Base-by-base conservation (phyloP, 1,140 invertebrate species). In the Mya arenaria region DNA sequence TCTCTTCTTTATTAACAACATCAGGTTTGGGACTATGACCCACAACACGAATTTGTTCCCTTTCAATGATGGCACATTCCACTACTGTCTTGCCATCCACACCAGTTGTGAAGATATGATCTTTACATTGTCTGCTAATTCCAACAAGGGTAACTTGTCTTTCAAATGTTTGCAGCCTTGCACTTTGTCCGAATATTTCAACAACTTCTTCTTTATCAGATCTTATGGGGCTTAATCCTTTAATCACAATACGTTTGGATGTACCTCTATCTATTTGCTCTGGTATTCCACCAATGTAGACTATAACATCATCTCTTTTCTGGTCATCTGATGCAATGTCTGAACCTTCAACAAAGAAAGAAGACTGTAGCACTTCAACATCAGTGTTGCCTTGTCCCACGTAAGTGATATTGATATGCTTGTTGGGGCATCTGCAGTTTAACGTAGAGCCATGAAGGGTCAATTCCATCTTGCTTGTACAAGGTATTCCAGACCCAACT, bases 31-130 rank as follows among this genome's bases (percentile, higher is more conserved):
- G 28, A 13, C 8, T 4, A 4, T 71, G 23, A 6, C 13, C 28
- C 36, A n/a, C 19, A 55, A 32, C 44, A n/a, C 13, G 30, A 52
- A 28, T 23, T 1, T 55, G 23, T 36, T 52, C 68, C 52, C 32
- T 55, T 17, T 44, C 68, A 25, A 28, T 71, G 32, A 71, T 56
- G 32, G 68, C 68, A 71, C 68, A 71, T 55, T 71, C 68, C 32
- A 71, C 30, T 19, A 71, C 13, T 8, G 10, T 25, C n/a, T 32
- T 71, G 23, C 68, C 44, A 34, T 36, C 25, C 15, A 55, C 44
- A 55, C 19, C 30, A 19, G 56, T 30, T 13, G 68, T 71, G 4
- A 15, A 32, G 28, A 71, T 15, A n/a, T 32, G 37, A 62, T 62
- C 56, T 15, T 60, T 28, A 44, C 72, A 74, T 23, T 30, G 55